Evolutionary conservation across 2,888 invertebrate genomes (phyloP).

Genomic region (Torymus texanus): DNA sequence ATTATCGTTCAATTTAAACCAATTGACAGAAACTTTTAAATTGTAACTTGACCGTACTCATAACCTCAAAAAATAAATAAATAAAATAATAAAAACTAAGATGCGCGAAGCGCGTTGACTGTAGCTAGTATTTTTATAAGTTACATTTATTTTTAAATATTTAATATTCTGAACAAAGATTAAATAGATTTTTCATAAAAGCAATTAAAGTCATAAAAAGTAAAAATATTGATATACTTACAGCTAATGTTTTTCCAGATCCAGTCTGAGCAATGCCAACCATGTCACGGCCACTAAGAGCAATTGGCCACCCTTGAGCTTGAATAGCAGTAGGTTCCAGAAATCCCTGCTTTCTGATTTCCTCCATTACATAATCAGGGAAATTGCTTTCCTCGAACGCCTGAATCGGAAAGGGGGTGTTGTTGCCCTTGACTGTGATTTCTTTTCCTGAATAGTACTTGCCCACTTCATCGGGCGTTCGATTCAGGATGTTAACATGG

Average conservation of each 20-base stretch:
- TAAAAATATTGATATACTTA: conserved; percentile 65
- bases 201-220: neutral
- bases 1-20: no score
- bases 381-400: conserved; percentile 94
- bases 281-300: conserved; percentile 92
- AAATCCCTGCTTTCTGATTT: conserved; percentile 87
- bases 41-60: no score
- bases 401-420: conserved; percentile 91
- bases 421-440: conserved; percentile 92
- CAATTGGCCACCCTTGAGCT: conserved; percentile 96
- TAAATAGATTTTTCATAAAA: neutral
- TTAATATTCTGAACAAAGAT: no score
- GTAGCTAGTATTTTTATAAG: neutral
- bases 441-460: conserved; percentile 86
- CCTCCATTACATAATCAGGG: conserved; percentile 88
- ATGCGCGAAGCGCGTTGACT: no score
- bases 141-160: neutral
- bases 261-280: conserved; percentile 96
- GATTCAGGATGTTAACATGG: conserved; percentile 83
- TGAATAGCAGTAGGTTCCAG: conserved; percentile 95
- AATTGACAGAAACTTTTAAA: no score
- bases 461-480: conserved; percentile 85
- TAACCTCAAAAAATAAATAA: no score
- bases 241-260: conserved; percentile 92
- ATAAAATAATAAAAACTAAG: no score